These are phyloP conservation scores for Chanos chanos DNA, from an alignment of 2,797 vertebrate species.

Conservation along the genomic window DNA sequence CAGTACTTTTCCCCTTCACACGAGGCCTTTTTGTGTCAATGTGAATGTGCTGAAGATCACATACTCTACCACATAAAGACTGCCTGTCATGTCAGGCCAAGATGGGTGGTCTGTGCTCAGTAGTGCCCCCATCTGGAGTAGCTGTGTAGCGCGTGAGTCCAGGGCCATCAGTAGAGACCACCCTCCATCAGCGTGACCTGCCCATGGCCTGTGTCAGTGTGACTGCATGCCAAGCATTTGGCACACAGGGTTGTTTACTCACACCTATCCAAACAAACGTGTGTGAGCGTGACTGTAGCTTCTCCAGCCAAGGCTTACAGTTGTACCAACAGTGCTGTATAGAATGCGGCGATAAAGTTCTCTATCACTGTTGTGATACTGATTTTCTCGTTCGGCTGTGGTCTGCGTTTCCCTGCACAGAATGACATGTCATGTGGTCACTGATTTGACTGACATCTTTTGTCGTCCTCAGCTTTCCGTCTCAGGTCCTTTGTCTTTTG, in stretches of 20 bases:
- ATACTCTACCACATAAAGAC: conserved; percentile 30
- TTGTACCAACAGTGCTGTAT: too few relatives aligned
- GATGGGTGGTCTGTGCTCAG: conserved; percentile 58
- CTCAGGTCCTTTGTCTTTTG: too few relatives aligned
- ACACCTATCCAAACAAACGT: conserved; percentile 56
- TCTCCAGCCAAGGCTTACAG: too few relatives aligned
- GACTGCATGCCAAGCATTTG: conserved; percentile 37
- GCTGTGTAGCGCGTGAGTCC: conserved; percentile 15
- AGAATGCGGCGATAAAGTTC: too few relatives aligned
- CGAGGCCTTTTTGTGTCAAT: background rate
- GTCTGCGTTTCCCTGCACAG: too few relatives aligned
- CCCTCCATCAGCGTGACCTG: conserved; percentile 58
- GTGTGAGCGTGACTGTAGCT: background rate
- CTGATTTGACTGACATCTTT: too few relatives aligned
- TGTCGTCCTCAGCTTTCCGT: too few relatives aligned
- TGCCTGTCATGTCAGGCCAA: conserved; percentile 37
- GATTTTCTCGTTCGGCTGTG: too few relatives aligned
- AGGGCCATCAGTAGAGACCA: conserved; percentile 47
- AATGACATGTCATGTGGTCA: too few relatives aligned
- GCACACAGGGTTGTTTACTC: conserved; percentile 15
- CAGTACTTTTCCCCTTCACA: conserved; percentile 31
- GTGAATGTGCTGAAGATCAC: background rate
- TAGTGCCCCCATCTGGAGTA: conserved; percentile 42
- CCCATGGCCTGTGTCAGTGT: conserved; percentile 53
- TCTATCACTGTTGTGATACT: too few relatives aligned